phyloP scores from a whole-genome alignment of 2,797 vertebrate species.

The Petrocephalus schoutedeni region DNA sequence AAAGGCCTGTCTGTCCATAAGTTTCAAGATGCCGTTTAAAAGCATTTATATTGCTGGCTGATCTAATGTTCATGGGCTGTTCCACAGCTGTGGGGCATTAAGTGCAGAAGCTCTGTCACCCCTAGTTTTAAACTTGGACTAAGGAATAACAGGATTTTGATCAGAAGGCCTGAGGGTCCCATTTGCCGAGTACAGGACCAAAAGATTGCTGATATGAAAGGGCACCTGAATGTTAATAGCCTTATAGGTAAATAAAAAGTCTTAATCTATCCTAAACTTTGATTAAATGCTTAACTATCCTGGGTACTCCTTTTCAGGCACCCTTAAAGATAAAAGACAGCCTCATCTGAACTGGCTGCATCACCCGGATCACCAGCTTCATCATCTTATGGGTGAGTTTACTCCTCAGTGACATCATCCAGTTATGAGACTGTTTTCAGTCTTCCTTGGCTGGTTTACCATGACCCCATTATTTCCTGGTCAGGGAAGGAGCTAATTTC shows the following conservation, averaged over 20 bases:
- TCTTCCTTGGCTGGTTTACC: neutral
- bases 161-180: neutral
- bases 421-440: neutral
- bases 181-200: neutral
- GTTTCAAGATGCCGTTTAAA: neutral
- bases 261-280: neutral
- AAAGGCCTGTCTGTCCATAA: neutral
- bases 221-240: neutral
- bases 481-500: neutral
- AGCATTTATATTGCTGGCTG: neutral
- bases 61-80: neutral
- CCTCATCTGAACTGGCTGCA: neutral
- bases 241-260: neutral
- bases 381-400: neutral
- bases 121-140: neutral
- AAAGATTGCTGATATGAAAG: neutral
- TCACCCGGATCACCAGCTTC: neutral
- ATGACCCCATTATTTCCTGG: neutral
- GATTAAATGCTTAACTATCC: neutral
- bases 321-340: neutral
- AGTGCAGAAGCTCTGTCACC: neutral
- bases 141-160: neutral
- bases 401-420: neutral
- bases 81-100: neutral
- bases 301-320: neutral